Evolutionary conservation across 2,113 vertebrate species (phyloP).

Genomic region (Eudyptes chrysolophus): DNA sequence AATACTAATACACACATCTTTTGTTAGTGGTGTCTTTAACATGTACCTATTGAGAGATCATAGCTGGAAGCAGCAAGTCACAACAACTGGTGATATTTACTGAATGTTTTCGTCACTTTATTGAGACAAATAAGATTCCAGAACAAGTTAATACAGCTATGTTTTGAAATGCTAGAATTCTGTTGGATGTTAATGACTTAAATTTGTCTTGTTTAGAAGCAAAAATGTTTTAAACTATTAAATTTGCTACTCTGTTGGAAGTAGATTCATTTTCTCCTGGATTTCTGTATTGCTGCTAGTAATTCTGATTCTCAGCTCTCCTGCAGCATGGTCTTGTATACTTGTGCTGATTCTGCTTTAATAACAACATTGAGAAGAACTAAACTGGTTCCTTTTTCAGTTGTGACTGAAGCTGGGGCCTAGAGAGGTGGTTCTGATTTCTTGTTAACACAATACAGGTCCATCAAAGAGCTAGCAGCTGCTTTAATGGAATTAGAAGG

Average conservation of each 20-base stretch:
- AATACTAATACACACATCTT: neutral
- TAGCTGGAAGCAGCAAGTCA: neutral
- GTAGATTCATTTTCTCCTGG: neutral
- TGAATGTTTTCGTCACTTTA: neutral
- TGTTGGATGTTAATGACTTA: neutral
- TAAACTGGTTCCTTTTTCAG: neutral
- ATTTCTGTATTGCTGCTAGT: neutral
- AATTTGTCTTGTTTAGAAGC: neutral
- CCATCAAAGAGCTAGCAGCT: neutral
- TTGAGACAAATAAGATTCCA: neutral
- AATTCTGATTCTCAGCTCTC: neutral
- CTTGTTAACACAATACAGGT: rapidly evolving
- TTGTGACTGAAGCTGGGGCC: neutral
- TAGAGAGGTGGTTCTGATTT: neutral
- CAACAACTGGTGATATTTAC: neutral
- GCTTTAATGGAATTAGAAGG: neutral
- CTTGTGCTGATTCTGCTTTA: neutral
- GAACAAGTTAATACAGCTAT: neutral
- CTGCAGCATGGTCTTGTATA: neutral
- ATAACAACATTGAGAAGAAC: neutral
- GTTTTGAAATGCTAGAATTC: neutral
- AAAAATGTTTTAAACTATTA: neutral
- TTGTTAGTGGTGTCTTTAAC: neutral
- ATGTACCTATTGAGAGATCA: too few relatives aligned
- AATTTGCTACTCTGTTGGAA: neutral